Conservation (phyloP, 2,113 vertebrate species). For the Urocitellus parryii region DNA sequence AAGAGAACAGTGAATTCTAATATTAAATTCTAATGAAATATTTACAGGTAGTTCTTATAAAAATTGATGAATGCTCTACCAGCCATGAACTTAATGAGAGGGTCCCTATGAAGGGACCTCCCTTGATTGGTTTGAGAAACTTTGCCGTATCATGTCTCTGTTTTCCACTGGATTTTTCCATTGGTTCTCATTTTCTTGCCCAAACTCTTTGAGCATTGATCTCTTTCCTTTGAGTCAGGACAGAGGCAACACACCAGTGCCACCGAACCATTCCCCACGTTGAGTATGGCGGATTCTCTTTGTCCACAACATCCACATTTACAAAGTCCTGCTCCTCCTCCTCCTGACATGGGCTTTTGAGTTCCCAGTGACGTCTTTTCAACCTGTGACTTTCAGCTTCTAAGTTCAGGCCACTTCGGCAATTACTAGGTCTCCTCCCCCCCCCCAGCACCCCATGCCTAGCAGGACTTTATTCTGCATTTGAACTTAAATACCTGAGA, state of each 20-base stretch:
- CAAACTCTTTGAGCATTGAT: not conserved
- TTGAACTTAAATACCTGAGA: not conserved
- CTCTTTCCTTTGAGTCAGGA: not conserved
- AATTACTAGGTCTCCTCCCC: not conserved
- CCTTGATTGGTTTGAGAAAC: not conserved
- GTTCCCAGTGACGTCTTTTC: not conserved
- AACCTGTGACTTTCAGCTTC: not conserved
- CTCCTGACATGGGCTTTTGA: not conserved
- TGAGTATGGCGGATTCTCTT: not conserved
- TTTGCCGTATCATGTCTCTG: not conserved
- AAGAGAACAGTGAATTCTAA: not conserved
- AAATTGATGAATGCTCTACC: not conserved
- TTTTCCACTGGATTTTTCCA: not conserved
- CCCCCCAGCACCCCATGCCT: not conserved
- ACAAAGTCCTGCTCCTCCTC: not conserved
- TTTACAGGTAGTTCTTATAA: not conserved
- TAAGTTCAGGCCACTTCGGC: not conserved
- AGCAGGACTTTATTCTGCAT: not conserved
- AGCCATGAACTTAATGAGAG: not conserved
- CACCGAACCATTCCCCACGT: accelerated
- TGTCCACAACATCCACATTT: not conserved
- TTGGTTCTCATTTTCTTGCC: not conserved
- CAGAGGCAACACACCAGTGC: not conserved
- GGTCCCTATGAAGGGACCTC: not conserved
- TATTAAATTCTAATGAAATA: not conserved